Conservation (phyloP, 1,140 invertebrate species). For the Drosophila rufa region DNA sequence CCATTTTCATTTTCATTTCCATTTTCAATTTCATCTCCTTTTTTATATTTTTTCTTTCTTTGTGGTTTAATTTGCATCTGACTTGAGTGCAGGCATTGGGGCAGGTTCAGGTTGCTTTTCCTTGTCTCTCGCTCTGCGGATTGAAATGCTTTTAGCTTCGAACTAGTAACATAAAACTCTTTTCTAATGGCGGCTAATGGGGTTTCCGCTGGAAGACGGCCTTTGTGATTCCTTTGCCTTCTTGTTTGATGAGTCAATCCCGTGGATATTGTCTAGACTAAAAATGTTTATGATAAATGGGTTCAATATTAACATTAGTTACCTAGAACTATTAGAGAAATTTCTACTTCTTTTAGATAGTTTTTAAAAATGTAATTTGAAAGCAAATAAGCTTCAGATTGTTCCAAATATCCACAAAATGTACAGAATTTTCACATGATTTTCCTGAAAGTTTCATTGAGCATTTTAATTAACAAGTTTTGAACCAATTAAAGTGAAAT, state of each 20-base stretch:
- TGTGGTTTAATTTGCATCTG: slow-evolving; percentile 63
- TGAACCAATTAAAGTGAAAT: slow-evolving; percentile 11
- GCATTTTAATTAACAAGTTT: not conserved
- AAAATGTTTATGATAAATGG: not conserved
- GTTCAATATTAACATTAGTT: not conserved
- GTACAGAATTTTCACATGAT: too few species aligned
- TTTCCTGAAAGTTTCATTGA: not conserved
- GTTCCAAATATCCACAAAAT: not conserved
- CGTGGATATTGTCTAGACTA: not conserved
- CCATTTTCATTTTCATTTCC: slow-evolving; percentile 14
- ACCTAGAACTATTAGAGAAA: not conserved
- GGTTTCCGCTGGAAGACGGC: slow-evolving; percentile 6
- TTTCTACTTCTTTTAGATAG: too few species aligned
- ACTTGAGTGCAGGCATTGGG: slow-evolving; percentile 45
- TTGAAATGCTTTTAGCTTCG: slow-evolving; percentile 46
- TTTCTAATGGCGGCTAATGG: slow-evolving; percentile 68
- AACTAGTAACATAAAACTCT: slow-evolving; percentile 67
- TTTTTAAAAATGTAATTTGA: not conserved
- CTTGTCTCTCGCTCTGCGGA: not conserved
- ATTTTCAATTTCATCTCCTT: slow-evolving; percentile 34
- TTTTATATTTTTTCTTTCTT: slow-evolving; percentile 20
- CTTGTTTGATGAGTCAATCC: slow-evolving; percentile 22
- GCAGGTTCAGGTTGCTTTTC: slow-evolving; percentile 34
- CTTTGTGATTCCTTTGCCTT: slow-evolving; percentile 4
- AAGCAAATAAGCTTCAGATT: not conserved